Evolutionary conservation across 2,113 vertebrate species (phyloP), one percentile per base, ranked within the genome.

Genomic region (Strix uralensis): DNA sequence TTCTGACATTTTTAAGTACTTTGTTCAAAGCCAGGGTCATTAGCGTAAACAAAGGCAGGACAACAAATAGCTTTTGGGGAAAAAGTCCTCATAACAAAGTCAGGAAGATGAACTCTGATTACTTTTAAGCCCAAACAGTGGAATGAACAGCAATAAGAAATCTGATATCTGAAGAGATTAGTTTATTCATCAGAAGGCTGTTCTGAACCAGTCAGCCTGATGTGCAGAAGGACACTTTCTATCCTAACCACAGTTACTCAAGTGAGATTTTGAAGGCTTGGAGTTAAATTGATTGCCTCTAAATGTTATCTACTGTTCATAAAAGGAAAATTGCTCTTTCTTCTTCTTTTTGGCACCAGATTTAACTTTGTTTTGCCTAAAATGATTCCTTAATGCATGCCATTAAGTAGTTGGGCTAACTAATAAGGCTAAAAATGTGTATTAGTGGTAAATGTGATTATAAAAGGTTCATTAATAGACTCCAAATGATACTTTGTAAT

Each of bases 341-440:
- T 96, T 65, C 27, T 94, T 74, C 78, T 88, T 94, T 94, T 91
- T 96, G 96, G 97, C 96, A 96, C 42, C 51, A 85, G 85, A 92
- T 92, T 85, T 89, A 82, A 94, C 80, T 67, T 85, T 78, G 70
- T 96, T 95, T 94, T 20, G 2, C 62, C 87, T 96, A 97, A 98
- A 97, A 97, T 93, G 90, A 66, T 94, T 96, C 92, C 95, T 97
- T 97, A 97, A 97, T 96, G 94, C 80, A 86, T 93, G 75, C 61
- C 55, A 36, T 92, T 71, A 88, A 93, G 82, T 36, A 74, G 77
- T 34, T 78, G 67, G 66, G 61, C 85, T 93, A 83, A 95, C 84
- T 86, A 10, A 47, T 80, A 84, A 97, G 58, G 77, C 49, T 92
- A 63, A 94, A 83, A 86, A 52, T 46, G 65, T 92, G 21, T 85